Base-by-base conservation (phyloP, 1,140 invertebrate species). In the Lysiphlebus fabarum region DNA sequence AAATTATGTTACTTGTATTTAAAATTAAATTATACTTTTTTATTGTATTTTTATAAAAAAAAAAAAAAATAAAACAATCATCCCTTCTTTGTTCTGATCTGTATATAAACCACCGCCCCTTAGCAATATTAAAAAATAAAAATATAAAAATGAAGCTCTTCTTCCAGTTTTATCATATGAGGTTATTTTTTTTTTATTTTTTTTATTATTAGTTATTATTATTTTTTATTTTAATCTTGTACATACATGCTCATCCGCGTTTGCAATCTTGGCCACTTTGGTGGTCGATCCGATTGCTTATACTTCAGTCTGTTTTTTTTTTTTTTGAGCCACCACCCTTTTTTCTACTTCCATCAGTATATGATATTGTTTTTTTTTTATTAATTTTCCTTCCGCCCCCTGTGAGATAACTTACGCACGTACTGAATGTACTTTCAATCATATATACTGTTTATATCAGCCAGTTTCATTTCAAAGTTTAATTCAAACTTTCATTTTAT, bases 271-370 rank as follows among this genome's bases (percentile, higher is more conserved):
- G 45, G 68, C 65, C 61, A 67, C 68, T 64, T 67, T 70, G 68
- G 68, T 70, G 68, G 67, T 65, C 68, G 62, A 61, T 62, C 59
- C 61, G 62, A 61, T 67, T 57, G 60, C 61, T 48, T 45, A 54
- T 45, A 38, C 58, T 38, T 51, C 49, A 51, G 17, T 2, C 17
- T 26, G 0, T 11, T 56, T 64, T 62, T 54, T 48, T 50, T 45
- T 36, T 38, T 9, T 33, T 7, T 5, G 5, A n/a, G 36, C 36
- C 49, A 40, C 10, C 38, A 40, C 36, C 33, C 36, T 51, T n/a
- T n/a, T n/a, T 2, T 12, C 34, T 36, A 4, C 5, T 34, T n/a
- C 36, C 48, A 40, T 11, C 38, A 8, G 4, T 14, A 59, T 62
- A 64, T 62, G 58, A 63, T 57, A 62, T 62, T 60, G 67, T 64